Evolutionary conservation across 2,888 invertebrate genomes (phyloP), one percentile per base, ranked within the genome.

Genomic region (Pegoplata infirma): DNA sequence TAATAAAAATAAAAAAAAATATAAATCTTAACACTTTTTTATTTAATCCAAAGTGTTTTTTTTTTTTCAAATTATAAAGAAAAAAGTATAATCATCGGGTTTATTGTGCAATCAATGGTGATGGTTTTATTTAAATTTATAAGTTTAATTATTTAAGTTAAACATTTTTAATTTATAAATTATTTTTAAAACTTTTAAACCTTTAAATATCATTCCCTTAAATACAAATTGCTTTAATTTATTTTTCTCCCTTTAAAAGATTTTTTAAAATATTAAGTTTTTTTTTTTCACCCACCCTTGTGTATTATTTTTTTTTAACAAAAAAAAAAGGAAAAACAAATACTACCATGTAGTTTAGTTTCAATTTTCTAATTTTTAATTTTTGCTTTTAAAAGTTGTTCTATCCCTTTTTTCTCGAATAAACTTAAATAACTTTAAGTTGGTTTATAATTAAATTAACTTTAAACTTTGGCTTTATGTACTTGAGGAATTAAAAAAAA

Each of bases 31-130:
- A 58, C 46, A 61, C 46, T 47, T 40, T 55, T 21, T 19, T 32
- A 3, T n/a, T 53, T 16, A 55, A 56, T 12, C 53, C 46, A 66
- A 66, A 66, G 56, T 28, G 49, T 49, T 61, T 47, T 32, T 16
- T 47, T n/a, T 47, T n/a, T n/a, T n/a, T n/a, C n/a, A n/a, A n/a
- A n/a, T n/a, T n/a, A n/a, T 28, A 51, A 23, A 21, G 28, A 14
- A 25, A 46, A 19, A 55, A 25, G 47, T 51, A 71, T 53, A 75
- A 80, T 73, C 79, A 88, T 94, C 94, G 94, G 94, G 94, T 94
- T 94, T 92, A 92, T 93, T 94, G 94, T 94, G 94, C 94, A 94
- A 94, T 94, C 93, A 92, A 93, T 93, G 93, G 92, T 92, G 93
- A 87, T 88, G 88, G 88, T 85, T 82, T 83, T 82, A 76, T 81